A percentile compares a stretch with the other conserved stretches of the same genome.
phyloP scores from a whole-genome alignment of 2,888 invertebrate genomes.

The Eilema caniola region DNA sequence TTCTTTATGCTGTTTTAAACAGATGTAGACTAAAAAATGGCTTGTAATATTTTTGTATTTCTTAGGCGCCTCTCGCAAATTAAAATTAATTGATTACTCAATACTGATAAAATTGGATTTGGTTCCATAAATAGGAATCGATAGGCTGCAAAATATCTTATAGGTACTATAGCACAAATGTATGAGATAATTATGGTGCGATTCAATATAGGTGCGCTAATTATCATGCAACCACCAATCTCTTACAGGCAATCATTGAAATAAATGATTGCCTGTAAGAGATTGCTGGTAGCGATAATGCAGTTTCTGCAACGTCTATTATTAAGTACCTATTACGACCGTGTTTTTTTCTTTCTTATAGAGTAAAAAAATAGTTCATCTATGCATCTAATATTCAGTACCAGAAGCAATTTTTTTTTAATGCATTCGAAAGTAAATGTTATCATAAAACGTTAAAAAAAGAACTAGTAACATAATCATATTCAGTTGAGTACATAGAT shows the following conservation, averaged over 20 bases:
- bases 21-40: conserved; percentile 4
- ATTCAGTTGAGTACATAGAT: conserved; percentile 52
- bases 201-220: too few species aligned
- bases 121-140: background rate
- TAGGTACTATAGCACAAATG: background rate
- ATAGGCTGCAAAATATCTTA: too few species aligned
- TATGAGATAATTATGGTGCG: too few species aligned
- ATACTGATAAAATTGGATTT: background rate
- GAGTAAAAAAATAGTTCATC: background rate
- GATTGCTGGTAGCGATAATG: too few species aligned
- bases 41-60: background rate
- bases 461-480: conserved; percentile 39
- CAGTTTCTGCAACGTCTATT: too few species aligned
- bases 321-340: too few species aligned
- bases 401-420: too few species aligned
- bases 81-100: background rate
- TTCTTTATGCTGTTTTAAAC: background rate
- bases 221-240: too few species aligned
- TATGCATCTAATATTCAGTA: too few species aligned
- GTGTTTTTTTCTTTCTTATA: background rate
- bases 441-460: conserved; percentile 23
- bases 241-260: too few species aligned
- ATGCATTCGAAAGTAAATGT: conserved; percentile 16
- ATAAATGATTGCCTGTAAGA: too few species aligned
- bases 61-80: background rate